Conservation (phyloP, 1,140 invertebrate genomes). For the Gonioctena quinquepunctata region DNA sequence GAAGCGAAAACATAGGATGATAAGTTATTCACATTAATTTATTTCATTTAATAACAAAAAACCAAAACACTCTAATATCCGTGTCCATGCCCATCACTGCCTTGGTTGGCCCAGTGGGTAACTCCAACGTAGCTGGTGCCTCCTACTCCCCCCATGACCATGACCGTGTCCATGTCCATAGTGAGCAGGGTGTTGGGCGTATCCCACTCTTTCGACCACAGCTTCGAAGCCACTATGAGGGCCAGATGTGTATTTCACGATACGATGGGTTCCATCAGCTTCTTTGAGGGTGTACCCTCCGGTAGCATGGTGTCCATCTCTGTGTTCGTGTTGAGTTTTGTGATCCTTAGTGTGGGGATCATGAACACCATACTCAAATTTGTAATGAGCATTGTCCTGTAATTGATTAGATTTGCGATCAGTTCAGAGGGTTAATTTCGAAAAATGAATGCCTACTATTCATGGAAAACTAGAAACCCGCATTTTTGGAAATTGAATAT, state of each 20-base stretch:
- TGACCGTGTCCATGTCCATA: conserved; percentile 27
- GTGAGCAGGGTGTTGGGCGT: conserved; percentile 35
- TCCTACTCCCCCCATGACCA: conserved; percentile 9
- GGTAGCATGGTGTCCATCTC: conserved; percentile 56
- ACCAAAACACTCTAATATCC: neutral
- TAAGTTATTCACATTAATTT: too few relatives aligned
- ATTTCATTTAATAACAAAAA: neutral
- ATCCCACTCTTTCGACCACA: conserved; percentile 39
- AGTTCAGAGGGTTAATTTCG: too few relatives aligned
- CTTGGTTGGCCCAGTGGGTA: conserved; percentile 25
- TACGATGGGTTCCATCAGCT: conserved; percentile 55
- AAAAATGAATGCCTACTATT: too few relatives aligned
- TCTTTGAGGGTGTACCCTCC: conserved; percentile 56
- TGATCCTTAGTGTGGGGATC: conserved; percentile 58
- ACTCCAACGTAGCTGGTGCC: conserved; percentile 28
- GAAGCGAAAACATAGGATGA: too few relatives aligned
- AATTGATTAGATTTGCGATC: neutral
- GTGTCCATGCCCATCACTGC: neutral
- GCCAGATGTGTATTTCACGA: conserved; percentile 56
- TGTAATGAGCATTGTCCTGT: conserved; percentile 45
- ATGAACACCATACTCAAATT: conserved; percentile 57
- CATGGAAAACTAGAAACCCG: too few relatives aligned
- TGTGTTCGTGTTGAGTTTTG: conserved; percentile 57
- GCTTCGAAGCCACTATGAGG: conserved; percentile 51
- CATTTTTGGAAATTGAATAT: too few relatives aligned